Base-by-base conservation (phyloP, 1,140 invertebrate species). In the Euborellia annulipes region DNA sequence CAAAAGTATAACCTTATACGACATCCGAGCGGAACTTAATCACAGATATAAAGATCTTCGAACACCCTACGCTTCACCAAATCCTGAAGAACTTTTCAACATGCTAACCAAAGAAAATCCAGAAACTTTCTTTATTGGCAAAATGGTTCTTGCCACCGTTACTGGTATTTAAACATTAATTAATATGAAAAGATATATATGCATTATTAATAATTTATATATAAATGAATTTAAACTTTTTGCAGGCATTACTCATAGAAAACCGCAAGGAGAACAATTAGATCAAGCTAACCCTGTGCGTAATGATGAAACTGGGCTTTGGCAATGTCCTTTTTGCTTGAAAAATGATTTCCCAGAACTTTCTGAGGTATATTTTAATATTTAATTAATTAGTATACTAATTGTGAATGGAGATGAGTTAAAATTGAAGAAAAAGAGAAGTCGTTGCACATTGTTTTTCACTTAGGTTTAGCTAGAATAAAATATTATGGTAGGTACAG, bases 301-400 rank as follows among this genome's bases (percentile, higher is more conserved):
- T 51, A 89, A 93, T 55, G 88, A 93, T 46, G 89, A 94, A 55
- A 91, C 86, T 23, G 85, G 87, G 3, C 67, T 93, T 4, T 98
- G 92, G 91, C 86, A 92, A 58, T 98, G 95, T 69, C 92, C 92
- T 0, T 96, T 96, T 61, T 99, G 95, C 69, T 66, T 85, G 49
- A 93, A 92, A 57, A 92, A 89, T 62, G 85, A 93, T 60, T 95
- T 97, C 55, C 82, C 86, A 1, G 92, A 97, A 59, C 67, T 97
- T 1, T 89, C 86, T 30, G 91, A 97, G 65, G 87, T 73, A 53
- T 56, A 54, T 22, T 39, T 48, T 7, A 42, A 1, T 22, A 41
- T 9, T 30, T 38, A 36, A n/a, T 41, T 30, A 16, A 21, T 30
- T 11, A 11, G 8, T 38, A 3, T 23, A 2, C 8, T 8, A 45